phyloP scores from a whole-genome alignment of 2,113 vertebrate species.

The Malurus cyaneus region DNA sequence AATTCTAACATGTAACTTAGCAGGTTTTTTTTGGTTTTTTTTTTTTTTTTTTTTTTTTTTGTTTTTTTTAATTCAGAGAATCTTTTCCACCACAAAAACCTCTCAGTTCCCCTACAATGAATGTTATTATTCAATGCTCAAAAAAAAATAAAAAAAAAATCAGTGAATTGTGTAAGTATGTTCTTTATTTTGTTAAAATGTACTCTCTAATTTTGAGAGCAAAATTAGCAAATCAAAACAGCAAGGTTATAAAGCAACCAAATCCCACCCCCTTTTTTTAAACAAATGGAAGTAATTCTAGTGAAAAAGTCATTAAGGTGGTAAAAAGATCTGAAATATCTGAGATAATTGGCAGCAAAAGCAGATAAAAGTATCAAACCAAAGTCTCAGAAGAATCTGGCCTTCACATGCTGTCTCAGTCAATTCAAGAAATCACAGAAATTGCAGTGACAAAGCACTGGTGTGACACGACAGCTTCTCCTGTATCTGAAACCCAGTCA shows the following conservation, averaged over 20 bases:
- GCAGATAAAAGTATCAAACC: neutral
- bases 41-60: too few species aligned
- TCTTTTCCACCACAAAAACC: too few species aligned
- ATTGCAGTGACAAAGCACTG: neutral
- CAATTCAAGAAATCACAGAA: neutral
- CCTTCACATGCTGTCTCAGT: neutral
- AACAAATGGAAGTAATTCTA: neutral
- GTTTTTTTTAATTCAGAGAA: too few species aligned
- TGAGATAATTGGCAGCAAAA: neutral
- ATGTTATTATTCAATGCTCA: too few species aligned
- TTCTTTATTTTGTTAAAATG: neutral
- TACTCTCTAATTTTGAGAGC: neutral
- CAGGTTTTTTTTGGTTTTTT: too few species aligned
- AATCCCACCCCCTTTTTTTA: neutral
- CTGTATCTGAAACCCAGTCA: constrained; percentile 36
- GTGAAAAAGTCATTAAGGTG: neutral
- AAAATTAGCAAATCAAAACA: neutral
- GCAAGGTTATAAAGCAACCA: neutral
- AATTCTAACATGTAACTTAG: neutral
- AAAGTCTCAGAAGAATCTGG: neutral
- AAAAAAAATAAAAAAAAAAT: neutral
- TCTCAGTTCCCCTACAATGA: too few species aligned
- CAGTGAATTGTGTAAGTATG: neutral
- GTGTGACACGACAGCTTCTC: neutral
- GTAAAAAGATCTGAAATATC: neutral